Conservation (phyloP, 23 tunicate genomes). For the Trididemnum clinides region DNA sequence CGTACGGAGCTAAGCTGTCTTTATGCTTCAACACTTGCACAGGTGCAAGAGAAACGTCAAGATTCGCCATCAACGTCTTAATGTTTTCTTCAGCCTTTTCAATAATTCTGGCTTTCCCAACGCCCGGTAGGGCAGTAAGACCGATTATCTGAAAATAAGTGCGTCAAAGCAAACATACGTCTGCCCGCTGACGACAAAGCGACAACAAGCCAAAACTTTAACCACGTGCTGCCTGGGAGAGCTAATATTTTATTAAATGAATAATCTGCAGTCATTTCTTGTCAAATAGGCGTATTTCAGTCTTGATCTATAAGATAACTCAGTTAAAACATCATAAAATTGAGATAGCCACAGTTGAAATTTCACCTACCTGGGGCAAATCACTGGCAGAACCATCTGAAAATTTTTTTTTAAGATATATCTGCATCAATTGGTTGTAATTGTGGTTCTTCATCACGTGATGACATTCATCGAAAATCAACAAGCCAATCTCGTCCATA, state of each 20-base stretch:
- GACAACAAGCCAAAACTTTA: too few species aligned
- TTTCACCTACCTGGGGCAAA: slow-evolving; percentile 3
- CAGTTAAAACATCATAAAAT: too few species aligned
- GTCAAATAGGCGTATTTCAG: too few species aligned
- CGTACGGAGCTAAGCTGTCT: slow-evolving; percentile 18
- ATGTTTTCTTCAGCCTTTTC: slow-evolving; percentile 57
- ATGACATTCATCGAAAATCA: slow-evolving; percentile 84
- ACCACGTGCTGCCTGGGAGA: too few species aligned
- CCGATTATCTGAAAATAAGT: slow-evolving; percentile 57
- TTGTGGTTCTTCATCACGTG: slow-evolving; percentile 59
- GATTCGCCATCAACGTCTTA: slow-evolving; percentile 64
- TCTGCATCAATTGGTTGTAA: slow-evolving; percentile 58
- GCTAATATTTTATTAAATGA: too few species aligned
- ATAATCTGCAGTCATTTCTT: too few species aligned
- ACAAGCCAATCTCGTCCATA: slow-evolving; percentile 34
- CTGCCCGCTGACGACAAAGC: too few species aligned
- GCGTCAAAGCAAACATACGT: too few species aligned
- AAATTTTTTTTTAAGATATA: slow-evolving; percentile 24
- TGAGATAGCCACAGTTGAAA: background rate
- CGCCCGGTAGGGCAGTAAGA: slow-evolving; percentile 64
- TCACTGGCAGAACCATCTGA: background rate
- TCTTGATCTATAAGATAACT: too few species aligned
- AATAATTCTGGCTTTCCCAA: slow-evolving; percentile 55
- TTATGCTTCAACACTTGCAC: slow-evolving; percentile 5
- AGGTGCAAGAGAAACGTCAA: slow-evolving; percentile 57